A percentile compares a stretch with the other conserved stretches of the same genome.
phyloP scores from a whole-genome alignment of 35 echinoderm and acorn worm genomes.

The Ptychodera flava region DNA sequence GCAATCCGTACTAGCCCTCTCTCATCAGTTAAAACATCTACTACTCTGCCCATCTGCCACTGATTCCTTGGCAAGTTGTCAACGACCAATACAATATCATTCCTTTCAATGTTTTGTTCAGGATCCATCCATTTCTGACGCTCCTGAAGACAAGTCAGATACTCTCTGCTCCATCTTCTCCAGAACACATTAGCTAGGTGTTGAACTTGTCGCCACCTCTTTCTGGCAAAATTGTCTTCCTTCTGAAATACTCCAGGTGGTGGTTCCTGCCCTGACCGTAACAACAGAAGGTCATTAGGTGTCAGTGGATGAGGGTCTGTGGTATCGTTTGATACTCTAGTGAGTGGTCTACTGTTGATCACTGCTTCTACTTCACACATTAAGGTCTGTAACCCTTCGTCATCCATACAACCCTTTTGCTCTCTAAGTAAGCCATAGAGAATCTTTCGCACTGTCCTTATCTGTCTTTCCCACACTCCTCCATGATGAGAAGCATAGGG shows the following conservation, averaged over 20 bases:
- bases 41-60: slow-evolving; percentile 38
- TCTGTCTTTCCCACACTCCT: background rate
- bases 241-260: slow-evolving; percentile 14
- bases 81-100: slow-evolving; percentile 18
- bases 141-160: slow-evolving; percentile 31
- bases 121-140: slow-evolving; percentile 22
- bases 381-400: slow-evolving; percentile 6
- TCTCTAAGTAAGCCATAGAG: background rate
- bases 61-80: slow-evolving; percentile 25
- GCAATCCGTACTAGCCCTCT: slow-evolving; percentile 24
- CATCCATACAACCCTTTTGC: no score
- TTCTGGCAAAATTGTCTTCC: slow-evolving; percentile 6
- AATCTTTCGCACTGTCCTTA: background rate
- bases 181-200: slow-evolving; percentile 45
- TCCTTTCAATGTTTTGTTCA: background rate
- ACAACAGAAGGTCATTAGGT: slow-evolving; percentile 15
- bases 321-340: slow-evolving; percentile 9
- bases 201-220: slow-evolving; percentile 39
- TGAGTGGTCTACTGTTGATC: slow-evolving; percentile 33
- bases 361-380: slow-evolving; percentile 12
- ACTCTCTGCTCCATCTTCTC: slow-evolving; percentile 43
- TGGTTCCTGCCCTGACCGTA: background rate
- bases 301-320: slow-evolving; percentile 23
- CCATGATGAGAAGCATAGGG: background rate
- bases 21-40: slow-evolving; percentile 23